A percentile compares a stretch with the other conserved stretches of the same genome.
phyloP scores from a whole-genome alignment of 2,888 invertebrate species.

The Baronia brevicornis region DNA sequence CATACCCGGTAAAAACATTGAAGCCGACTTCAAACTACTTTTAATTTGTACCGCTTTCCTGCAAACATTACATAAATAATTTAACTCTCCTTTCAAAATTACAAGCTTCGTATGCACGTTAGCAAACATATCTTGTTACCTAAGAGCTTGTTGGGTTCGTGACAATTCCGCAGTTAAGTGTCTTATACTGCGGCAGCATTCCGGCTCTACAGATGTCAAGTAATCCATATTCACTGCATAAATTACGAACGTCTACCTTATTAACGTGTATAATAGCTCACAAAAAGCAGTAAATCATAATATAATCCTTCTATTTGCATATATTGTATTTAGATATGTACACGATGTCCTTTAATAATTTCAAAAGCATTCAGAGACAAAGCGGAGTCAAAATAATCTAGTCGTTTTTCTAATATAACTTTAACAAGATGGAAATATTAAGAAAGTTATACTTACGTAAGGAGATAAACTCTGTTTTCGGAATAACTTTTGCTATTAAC shows the following conservation, averaged over 20 bases:
- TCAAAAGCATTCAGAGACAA: too few species aligned
- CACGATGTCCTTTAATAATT: too few species aligned
- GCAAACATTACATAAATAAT: too few species aligned
- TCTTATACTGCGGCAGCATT: constrained; percentile 49
- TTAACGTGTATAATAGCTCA: constrained; percentile 10
- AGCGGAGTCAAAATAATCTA: not conserved
- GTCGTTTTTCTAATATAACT: constrained; percentile 7
- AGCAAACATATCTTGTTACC: constrained; percentile 31
- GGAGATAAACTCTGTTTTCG: constrained; percentile 34
- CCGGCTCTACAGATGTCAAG: constrained; percentile 33
- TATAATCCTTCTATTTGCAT: constrained; percentile 8
- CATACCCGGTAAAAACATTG: too few species aligned
- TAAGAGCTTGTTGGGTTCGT: constrained; percentile 44
- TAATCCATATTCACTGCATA: constrained; percentile 25
- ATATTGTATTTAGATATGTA: too few species aligned
- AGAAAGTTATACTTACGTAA: constrained; percentile 32
- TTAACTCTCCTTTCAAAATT: too few species aligned
- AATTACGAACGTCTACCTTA: constrained; percentile 12
- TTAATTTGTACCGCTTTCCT: too few species aligned
- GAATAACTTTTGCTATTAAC: constrained; percentile 36
- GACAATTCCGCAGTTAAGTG: constrained; percentile 45
- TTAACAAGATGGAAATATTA: constrained; percentile 18
- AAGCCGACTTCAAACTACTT: too few species aligned
- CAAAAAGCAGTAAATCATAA: constrained; percentile 7
- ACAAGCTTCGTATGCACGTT: too few species aligned